Base-by-base conservation (phyloP, 2,888 invertebrate genomes). In the Cremastobaeus sp. region DNA sequence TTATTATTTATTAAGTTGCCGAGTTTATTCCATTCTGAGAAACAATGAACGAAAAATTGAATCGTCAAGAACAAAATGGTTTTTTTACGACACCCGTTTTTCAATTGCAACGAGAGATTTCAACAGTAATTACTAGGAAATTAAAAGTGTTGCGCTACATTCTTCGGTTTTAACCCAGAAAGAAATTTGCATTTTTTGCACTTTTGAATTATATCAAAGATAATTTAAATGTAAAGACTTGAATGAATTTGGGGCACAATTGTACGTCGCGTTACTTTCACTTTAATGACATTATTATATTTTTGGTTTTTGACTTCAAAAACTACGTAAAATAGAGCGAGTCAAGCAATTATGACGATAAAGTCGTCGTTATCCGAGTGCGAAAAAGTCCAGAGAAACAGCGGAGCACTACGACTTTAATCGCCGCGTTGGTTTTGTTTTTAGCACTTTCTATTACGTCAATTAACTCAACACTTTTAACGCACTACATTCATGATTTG, bases 381-480 rank as follows among this genome's bases (percentile, higher is more conserved):
- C 54, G 21, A 57, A 55, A 20, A 62, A 18, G 21, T 47, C 9
- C 21, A 9, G 50, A 30, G 3, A 34, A 28, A 47, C 41, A 62
- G 30, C 50, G 64, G 48, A 43, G 43, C 17, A 18, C 12, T 4
- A 39, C 55, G 39, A 50, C 52, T 50, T 55, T 57, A 59, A 52
- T 65, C 59, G 43, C 37, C 11, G 47, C 39, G 39, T 57, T 28
- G 45, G 37, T 64, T 69, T 64, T 64, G 54, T 74, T 69, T 60
- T 30, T 34, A 12, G 37, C 34, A 37, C 54, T 72, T 75, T 55
- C 65, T 65, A 68, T 74, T 71, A 60, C 68, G 71, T 76, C 76
- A 76, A 76, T 76, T 76, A 76, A 70, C 73, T 71, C 73, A 60
- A 71, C 76, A 66, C 64, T 74, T 74, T 71, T 70, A 52, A 59